phyloP scores from a whole-genome alignment of 2,797 vertebrate species.

The Hylomyscus alleni region DNA sequence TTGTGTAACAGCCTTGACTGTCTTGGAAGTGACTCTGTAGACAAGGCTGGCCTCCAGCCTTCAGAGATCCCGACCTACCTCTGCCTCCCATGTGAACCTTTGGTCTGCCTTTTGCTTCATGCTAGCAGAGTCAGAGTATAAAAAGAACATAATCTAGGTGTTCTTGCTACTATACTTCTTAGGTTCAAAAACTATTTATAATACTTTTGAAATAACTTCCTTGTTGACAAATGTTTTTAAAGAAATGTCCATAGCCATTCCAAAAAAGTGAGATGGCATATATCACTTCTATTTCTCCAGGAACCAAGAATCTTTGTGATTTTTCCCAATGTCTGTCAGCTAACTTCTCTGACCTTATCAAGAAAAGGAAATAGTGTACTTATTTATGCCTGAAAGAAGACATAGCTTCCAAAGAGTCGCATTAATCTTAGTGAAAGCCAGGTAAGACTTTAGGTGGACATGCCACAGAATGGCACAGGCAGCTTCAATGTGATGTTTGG shows the following conservation, averaged over 20 bases:
- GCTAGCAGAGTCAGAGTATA: background rate
- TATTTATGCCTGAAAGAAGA: constrained; percentile 1
- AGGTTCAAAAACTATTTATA: constrained; percentile 1
- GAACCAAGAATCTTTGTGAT: background rate
- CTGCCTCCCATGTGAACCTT: background rate
- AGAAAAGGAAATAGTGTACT: background rate
- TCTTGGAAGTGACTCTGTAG: background rate
- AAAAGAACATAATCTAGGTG: background rate
- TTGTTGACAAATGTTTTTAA: background rate
- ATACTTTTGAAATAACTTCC: background rate
- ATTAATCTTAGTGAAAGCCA: constrained; percentile 22
- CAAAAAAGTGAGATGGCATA: background rate
- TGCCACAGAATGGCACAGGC: background rate
- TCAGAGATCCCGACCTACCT: background rate
- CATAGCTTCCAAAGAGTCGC: background rate
- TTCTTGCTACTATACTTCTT: background rate
- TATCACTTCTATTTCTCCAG: background rate
- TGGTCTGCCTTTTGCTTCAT: background rate
- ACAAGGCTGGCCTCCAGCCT: background rate
- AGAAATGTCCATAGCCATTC: background rate
- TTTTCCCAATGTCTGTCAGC: background rate
- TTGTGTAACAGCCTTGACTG: background rate
- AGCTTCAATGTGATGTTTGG: background rate
- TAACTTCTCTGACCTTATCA: background rate
- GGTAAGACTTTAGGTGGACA: constrained; percentile 26